Percentiles rank a stretch among this genome's conserved stretches.
These are phyloP conservation scores for Orchesella cincta DNA, from an alignment of 1,140 invertebrate species.

Conservation along the genomic window DNA sequence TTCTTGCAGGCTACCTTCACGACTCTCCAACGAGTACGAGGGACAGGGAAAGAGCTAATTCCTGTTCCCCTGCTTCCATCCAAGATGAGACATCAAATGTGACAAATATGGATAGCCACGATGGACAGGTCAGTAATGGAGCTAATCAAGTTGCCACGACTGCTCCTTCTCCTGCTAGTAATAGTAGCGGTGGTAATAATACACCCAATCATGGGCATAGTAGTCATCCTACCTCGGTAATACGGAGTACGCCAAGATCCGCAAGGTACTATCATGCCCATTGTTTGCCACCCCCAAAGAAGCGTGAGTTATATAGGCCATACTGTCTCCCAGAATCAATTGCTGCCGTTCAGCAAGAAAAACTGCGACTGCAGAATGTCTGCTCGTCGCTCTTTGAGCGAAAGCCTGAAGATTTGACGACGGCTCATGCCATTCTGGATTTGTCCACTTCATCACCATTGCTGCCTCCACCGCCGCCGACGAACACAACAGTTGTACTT, in stretches of 20 bases:
- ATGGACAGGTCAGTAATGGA: conserved; percentile 29
- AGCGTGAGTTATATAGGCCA: conserved; percentile 49
- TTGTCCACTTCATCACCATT: conserved; percentile 80
- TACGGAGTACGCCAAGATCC: conserved; percentile 31
- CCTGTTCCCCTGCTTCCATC: conserved; percentile 34
- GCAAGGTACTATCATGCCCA: conserved; percentile 31
- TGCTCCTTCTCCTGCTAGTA: not conserved
- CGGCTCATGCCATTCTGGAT: conserved; percentile 82
- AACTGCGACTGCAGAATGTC: conserved; percentile 45
- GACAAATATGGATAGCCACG: conserved; percentile 44
- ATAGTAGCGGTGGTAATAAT: conserved; percentile 10
- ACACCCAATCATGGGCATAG: not conserved
- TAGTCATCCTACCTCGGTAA: conserved; percentile 40
- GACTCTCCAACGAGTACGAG: conserved; percentile 35
- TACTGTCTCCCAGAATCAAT: conserved; percentile 49
- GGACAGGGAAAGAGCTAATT: conserved; percentile 12
- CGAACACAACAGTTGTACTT: conserved; percentile 6
- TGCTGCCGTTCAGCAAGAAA: conserved; percentile 49
- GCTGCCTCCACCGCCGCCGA: conserved; percentile 65
- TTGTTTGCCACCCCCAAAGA: conserved; percentile 48
- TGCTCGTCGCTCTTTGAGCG: conserved; percentile 48
- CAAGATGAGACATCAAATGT: conserved; percentile 38
- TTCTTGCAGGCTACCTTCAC: conserved; percentile 47
- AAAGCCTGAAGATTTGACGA: conserved; percentile 54
- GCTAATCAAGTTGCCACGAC: conserved; percentile 17